Base-by-base conservation (phyloP, 2,797 vertebrate genomes). In the Gadopsis bispinosus region DNA sequence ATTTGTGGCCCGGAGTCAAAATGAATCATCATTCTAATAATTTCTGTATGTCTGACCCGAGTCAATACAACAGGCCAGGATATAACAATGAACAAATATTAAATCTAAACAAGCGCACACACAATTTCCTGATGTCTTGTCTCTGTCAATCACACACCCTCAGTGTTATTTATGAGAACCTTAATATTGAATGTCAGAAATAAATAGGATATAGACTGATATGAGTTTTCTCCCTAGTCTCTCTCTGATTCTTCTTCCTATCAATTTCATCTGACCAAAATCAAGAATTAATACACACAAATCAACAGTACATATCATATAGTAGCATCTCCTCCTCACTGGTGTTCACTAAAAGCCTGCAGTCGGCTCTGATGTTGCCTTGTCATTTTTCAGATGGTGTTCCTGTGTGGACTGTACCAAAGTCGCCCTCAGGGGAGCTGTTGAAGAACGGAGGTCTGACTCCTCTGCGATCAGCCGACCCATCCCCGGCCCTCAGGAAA, bases 391-490 rank as follows among this genome's bases (percentile, higher is more conserved):
- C 93, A 99, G 98, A 98, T 92, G 96, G 90, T 94, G 94, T 94
- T 91, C 94, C 97, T 91, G 96, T 96, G 93, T 99, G 97, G 97
- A 96, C 95, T 73, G 96, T 96, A 72, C 94, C 97, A 93, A 97
- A 97, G 94, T 97, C 97, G 0, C 95, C 96, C 83, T 97, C 97
- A 56, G 92, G 94, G 87, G 96, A 97, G 73, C 95, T 94, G 85
- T 87, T 97, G 94, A 98, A 96, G 94, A 98, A 97, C 0, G 96
- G 96, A 86, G 95, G 95, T 50, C 89, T 95, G 87, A 95, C 96
- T 85, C 96, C 96, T 80, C 94, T 96, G 17, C 93, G 93, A 39
- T 95, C 96, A 20, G 87, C 96, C 81, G 95, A 96, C 63, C 96
- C 96, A 50, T 95, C 94, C 83, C 94, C 95, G 31, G 71, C 91